These are phyloP conservation scores for Drosophila austrosaltans DNA, from an alignment of 2,888 invertebrate genomes.

Conservation along the genomic window DNA sequence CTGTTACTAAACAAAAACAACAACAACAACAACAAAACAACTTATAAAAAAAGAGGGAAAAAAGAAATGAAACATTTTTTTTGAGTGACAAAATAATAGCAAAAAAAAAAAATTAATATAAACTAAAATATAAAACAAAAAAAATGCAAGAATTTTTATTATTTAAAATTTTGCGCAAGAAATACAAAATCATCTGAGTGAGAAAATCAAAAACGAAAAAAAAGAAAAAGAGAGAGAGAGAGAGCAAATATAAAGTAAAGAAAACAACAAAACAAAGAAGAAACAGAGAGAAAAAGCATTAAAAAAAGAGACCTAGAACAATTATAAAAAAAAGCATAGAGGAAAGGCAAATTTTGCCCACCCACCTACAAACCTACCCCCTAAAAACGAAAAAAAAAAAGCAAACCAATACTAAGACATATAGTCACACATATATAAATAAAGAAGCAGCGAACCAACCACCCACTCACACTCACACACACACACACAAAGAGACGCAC, in stretches of 20 bases:
- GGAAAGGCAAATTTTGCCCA: constrained; percentile 36
- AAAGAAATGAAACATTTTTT: constrained; percentile 17
- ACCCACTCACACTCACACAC: constrained; percentile 29
- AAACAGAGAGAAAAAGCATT: constrained; percentile 20
- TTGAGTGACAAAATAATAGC: constrained; percentile 38
- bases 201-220: constrained; percentile 44
- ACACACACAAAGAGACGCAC: constrained; percentile 32
- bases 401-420: too few species aligned
- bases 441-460: background rate
- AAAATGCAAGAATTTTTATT: constrained; percentile 72
- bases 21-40: constrained; percentile 2
- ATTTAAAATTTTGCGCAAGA: constrained; percentile 72
- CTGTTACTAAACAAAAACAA: constrained; percentile 22
- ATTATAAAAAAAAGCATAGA: constrained; percentile 2
- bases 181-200: constrained; percentile 74
- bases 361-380: constrained; percentile 12
- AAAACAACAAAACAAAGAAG: background rate
- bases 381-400: constrained; percentile 15
- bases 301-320: constrained; percentile 22
- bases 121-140: constrained; percentile 30
- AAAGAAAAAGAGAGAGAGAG: constrained; percentile 27
- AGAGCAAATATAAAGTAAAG: constrained; percentile 26
- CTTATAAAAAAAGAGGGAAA: constrained; percentile 17
- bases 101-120: constrained; percentile 15
- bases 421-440: constrained; percentile 20